phyloP scores from a whole-genome alignment of 2,797 vertebrate species.

The Gouania willdenowi region DNA sequence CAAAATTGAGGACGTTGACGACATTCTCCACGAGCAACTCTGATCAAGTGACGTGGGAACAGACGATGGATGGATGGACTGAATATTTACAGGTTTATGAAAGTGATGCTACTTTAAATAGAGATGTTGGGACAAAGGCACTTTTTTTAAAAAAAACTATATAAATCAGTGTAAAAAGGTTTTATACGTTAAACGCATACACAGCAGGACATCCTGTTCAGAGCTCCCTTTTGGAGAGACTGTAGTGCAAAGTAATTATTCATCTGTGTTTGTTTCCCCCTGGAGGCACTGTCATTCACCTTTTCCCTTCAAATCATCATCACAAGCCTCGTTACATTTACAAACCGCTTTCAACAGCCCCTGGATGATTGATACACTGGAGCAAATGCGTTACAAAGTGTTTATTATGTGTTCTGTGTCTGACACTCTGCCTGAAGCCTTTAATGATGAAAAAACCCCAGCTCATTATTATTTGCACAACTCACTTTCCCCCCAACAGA shows the following conservation, averaged over 20 bases:
- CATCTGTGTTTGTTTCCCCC: conserved; percentile 34
- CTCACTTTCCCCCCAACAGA: conserved; percentile 50
- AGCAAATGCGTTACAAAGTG: conserved; percentile 30
- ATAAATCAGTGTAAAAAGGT: too few species aligned
- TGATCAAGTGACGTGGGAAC: too few species aligned
- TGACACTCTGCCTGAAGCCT: conserved; percentile 18
- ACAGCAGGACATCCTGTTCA: neutral
- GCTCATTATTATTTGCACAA: conserved; percentile 59
- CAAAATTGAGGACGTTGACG: too few species aligned
- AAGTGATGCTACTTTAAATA: too few species aligned
- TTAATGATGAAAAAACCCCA: conserved; percentile 13
- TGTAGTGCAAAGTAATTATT: conserved; percentile 42
- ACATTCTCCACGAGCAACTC: too few species aligned
- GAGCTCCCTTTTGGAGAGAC: conserved; percentile 7
- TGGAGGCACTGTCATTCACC: conserved; percentile 39
- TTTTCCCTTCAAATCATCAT: conserved; percentile 43
- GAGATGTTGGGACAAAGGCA: conserved; percentile 35
- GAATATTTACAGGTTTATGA: too few species aligned
- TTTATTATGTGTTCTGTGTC: conserved; percentile 25
- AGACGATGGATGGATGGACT: too few species aligned
- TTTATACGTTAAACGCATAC: too few species aligned
- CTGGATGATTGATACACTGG: conserved; percentile 59
- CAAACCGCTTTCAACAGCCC: conserved; percentile 20
- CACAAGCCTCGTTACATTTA: conserved; percentile 18
- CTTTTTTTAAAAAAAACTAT: too few species aligned